phyloP scores from a whole-genome alignment of 35 echinoderm and acorn worm genomes.

The Patiria miniata region DNA sequence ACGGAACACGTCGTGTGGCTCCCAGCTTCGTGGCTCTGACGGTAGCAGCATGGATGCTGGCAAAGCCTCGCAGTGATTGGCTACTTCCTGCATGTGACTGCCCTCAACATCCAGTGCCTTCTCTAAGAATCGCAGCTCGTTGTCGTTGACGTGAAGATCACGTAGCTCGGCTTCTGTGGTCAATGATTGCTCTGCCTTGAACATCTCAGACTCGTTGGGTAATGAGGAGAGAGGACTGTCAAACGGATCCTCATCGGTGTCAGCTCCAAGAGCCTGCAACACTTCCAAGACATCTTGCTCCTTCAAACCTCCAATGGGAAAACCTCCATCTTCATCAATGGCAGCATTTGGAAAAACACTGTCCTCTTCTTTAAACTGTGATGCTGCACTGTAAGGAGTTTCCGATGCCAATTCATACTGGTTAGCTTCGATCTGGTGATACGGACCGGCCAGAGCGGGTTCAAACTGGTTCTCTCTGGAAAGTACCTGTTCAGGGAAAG shows the following conservation, averaged over 20 bases:
- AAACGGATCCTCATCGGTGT: not conserved
- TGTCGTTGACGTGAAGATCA: constrained; percentile 36
- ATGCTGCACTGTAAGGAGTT: not conserved
- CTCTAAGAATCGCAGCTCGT: constrained; percentile 50
- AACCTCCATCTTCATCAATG: not conserved
- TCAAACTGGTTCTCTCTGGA: not conserved
- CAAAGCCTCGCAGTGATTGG: constrained; percentile 16
- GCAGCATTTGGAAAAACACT: constrained; percentile 20
- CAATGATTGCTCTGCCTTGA: constrained; percentile 3
- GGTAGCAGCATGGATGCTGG: constrained; percentile 4
- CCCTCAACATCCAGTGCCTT: constrained; percentile 35
- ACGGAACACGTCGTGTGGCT: constrained; percentile 3
- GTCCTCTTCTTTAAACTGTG: constrained; percentile 4
- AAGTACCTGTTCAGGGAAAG: not conserved
- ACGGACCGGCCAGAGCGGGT: not conserved
- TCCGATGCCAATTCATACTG: not conserved
- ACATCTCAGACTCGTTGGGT: constrained; percentile 30
- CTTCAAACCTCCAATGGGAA: constrained; percentile 35
- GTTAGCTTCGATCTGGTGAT: not conserved
- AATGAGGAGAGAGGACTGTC: constrained; percentile 16
- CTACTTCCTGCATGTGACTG: not conserved
- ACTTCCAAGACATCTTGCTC: constrained; percentile 41
- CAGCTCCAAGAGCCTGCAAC: constrained; percentile 47
- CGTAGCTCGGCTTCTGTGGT: constrained; percentile 47
- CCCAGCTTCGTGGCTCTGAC: not conserved